phyloP scores from a whole-genome alignment of 64 coral and sea anemone species.

The Actinia tenebrosa region DNA sequence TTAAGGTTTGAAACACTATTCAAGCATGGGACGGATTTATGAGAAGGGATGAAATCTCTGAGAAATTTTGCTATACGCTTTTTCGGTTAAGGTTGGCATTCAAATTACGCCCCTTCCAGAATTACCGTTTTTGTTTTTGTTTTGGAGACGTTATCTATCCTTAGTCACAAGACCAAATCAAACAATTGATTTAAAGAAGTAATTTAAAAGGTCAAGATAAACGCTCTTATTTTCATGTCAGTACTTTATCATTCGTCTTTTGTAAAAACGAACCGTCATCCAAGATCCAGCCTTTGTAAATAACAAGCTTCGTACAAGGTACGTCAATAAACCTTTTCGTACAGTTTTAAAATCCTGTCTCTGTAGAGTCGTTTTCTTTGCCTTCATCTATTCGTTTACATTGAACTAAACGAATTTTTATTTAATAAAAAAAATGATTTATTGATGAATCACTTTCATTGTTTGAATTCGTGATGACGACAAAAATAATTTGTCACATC shows the following conservation, averaged over 20 bases:
- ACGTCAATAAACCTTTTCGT: not conserved
- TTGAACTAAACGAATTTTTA: too few relatives aligned
- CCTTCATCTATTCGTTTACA: too few relatives aligned
- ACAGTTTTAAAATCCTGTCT: too few relatives aligned
- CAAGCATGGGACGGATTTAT: not conserved
- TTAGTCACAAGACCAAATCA: not conserved
- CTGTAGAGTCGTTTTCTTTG: too few relatives aligned
- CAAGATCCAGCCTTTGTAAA: not conserved
- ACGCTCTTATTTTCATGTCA: not conserved
- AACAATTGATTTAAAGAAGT: slow-evolving; percentile 7
- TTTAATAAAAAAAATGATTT: too few relatives aligned
- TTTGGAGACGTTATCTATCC: not conserved
- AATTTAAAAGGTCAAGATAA: not conserved
- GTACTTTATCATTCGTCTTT: not conserved
- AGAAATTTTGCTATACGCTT: not conserved
- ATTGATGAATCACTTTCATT: too few relatives aligned
- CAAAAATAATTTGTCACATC: too few relatives aligned
- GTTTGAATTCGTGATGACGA: too few relatives aligned
- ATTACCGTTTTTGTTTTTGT: not conserved
- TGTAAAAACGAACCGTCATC: not conserved
- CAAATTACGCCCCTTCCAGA: not conserved
- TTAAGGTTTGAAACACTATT: too few relatives aligned
- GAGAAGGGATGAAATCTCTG: not conserved
- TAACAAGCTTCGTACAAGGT: not conserved
- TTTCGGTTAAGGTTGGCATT: not conserved